Evolutionary conservation across 2,113 vertebrate species (phyloP), one percentile per base, ranked within the genome.

Genomic region (Conger conger): DNA sequence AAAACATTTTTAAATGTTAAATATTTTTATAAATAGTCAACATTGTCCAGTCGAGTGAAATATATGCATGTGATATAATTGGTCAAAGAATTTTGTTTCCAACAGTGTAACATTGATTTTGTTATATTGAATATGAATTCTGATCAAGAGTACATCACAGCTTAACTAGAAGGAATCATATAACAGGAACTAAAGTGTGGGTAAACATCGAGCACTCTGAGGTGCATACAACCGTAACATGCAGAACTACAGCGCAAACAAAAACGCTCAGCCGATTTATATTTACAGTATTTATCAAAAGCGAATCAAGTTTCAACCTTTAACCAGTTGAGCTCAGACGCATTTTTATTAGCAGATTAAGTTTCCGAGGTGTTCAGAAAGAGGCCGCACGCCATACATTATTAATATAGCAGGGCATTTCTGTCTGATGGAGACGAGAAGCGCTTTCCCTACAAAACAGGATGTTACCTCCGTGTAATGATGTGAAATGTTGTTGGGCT

Each of bases 351-450:
- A 33, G 68, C n/a, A 73, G n/a, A 73, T n/a, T 73, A 73, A 6
- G 27, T 73, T 73, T 73, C 8, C 8, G 8, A 50, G 15, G 33
- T 50, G 40, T 80, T 80, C 79, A 7, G 42, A 1, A 53, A 16
- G 11, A 79, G 42, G 42, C 37, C 30, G n/a, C 36, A 78, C 15
- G 37, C 35, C 30, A 84, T 50, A 84, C 53, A 84, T 76, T 4
- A 68, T 77, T 45, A 45, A 76, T 79, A 57, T 54, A 79, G 82
- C 50, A 18, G 76, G 68, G 54, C n/a, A n/a, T 77, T 73, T 42
- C 35, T 54, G 45, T 78, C 45, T 79, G 73, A 30, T 37, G n/a
- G 73, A 30, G 54, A 83, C 27, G 33, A 33, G 30, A 33, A 33
- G 76, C 35, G 13, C 38, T 78, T 38, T 37, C 23, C 15, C 76